phyloP scores from a whole-genome alignment of 2,888 invertebrate species.

The Tipula confusa region DNA sequence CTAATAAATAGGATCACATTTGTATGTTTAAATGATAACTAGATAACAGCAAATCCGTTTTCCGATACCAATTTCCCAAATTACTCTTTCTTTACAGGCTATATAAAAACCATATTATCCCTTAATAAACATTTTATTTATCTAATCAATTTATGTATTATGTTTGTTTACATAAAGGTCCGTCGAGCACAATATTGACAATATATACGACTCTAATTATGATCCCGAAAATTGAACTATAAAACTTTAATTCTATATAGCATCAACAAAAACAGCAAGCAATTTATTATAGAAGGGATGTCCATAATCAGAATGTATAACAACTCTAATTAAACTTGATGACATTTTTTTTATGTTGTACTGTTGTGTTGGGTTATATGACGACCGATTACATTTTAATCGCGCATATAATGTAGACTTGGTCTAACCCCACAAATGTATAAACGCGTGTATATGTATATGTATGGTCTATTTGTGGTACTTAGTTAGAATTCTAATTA shows the following conservation, averaged over 20 bases:
- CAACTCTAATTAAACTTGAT: slow-evolving; percentile 14
- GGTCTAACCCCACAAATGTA: not conserved
- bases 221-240: not conserved
- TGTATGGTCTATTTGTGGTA: not conserved
- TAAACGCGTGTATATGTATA: not conserved
- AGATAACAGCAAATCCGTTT: not conserved
- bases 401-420: not conserved
- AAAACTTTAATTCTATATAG: not conserved
- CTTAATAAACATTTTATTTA: not conserved
- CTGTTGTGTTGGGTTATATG: not conserved
- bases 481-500: slow-evolving; percentile 12
- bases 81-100: not conserved
- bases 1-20: no score
- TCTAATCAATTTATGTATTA: not conserved
- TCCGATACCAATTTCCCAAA: not conserved
- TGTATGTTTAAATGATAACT: no score
- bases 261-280: not conserved
- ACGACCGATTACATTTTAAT: not conserved
- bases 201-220: slow-evolving; percentile 20
- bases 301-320: not conserved
- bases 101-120: not conserved
- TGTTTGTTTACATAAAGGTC: not conserved
- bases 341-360: not conserved
- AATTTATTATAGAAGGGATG: not conserved
- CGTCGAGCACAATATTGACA: not conserved